Conservation (phyloP, 2,888 invertebrate genomes). For the Ferdinandea cuprea region DNA sequence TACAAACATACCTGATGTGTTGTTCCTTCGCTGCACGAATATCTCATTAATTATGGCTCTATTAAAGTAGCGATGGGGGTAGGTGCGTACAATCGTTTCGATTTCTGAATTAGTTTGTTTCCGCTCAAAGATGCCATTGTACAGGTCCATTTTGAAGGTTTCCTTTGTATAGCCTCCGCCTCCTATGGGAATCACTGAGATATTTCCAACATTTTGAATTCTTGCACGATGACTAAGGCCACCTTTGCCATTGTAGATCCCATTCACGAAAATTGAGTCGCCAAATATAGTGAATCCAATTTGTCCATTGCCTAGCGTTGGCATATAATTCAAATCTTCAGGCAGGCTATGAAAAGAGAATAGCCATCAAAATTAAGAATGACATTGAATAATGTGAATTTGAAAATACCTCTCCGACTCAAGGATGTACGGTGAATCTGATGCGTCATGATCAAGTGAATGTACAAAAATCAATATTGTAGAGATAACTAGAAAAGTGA, state of each 20-base stretch:
- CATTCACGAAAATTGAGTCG: slow-evolving; percentile 86
- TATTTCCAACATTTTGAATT: slow-evolving; percentile 84
- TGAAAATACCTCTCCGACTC: slow-evolving; percentile 50
- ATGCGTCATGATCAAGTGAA: neutral
- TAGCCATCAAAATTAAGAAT: neutral
- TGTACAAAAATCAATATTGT: neutral
- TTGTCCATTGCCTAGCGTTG: slow-evolving; percentile 86
- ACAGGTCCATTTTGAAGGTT: slow-evolving; percentile 83
- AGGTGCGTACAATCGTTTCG: slow-evolving; percentile 77
- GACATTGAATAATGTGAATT: neutral
- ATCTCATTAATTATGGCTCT: slow-evolving; percentile 82
- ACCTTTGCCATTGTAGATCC: slow-evolving; percentile 85
- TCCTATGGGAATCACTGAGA: slow-evolving; percentile 38
- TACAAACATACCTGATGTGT: slow-evolving; percentile 52
- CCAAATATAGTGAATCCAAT: slow-evolving; percentile 85
- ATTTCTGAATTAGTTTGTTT: slow-evolving; percentile 72
- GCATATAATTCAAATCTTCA: slow-evolving; percentile 85
- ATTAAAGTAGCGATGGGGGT: slow-evolving; percentile 82
- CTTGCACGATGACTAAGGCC: slow-evolving; percentile 86
- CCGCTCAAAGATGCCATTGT: slow-evolving; percentile 83
- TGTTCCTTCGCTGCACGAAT: slow-evolving; percentile 64
- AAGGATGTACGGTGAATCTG: slow-evolving; percentile 34
- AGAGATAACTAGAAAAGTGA: neutral
- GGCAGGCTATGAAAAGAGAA: slow-evolving; percentile 83
- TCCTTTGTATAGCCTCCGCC: slow-evolving; percentile 30